Evolutionary conservation across 2,888 invertebrate species (phyloP).

Genomic region (Exephanes ischioxanthus): DNA sequence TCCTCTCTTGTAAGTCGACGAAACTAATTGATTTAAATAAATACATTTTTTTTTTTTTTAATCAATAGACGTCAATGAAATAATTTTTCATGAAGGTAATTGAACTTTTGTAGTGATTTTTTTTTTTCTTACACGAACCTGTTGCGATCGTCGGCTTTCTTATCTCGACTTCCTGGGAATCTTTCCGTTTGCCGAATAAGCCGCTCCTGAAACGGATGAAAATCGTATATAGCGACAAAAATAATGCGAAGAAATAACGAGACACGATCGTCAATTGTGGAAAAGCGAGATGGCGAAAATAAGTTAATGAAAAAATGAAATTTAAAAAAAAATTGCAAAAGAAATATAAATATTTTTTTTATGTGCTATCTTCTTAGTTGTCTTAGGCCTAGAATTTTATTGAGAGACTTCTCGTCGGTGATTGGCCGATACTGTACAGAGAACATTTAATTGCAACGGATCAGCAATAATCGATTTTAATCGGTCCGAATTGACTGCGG

Average conservation of each 20-base stretch:
- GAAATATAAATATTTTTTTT: no score
- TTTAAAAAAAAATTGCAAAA: neutral
- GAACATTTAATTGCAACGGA: constrained; percentile 33
- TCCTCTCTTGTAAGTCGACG: constrained; percentile 78
- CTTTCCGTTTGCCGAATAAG: constrained; percentile 80
- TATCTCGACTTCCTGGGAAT: constrained; percentile 72
- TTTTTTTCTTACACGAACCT: constrained; percentile 71
- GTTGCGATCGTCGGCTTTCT: constrained; percentile 79
- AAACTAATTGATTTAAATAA: constrained; percentile 71
- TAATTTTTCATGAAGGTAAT: neutral
- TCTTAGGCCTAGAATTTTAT: no score
- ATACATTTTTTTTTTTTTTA: neutral
- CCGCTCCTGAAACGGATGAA: constrained; percentile 77
- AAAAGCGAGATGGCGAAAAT: neutral
- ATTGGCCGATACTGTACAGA: neutral
- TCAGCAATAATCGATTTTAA: constrained; percentile 36
- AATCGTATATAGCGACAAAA: constrained; percentile 3
- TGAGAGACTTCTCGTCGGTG: neutral
- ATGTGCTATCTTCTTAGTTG: no score
- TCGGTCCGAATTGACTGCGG: constrained; percentile 45
- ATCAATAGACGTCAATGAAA: neutral
- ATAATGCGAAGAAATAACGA: constrained; percentile 12
- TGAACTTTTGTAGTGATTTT: neutral
- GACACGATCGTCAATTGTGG: neutral
- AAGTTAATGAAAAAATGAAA: neutral